Conservation (phyloP, 2,888 invertebrate genomes). For the Drosophila aldrichi region DNA sequence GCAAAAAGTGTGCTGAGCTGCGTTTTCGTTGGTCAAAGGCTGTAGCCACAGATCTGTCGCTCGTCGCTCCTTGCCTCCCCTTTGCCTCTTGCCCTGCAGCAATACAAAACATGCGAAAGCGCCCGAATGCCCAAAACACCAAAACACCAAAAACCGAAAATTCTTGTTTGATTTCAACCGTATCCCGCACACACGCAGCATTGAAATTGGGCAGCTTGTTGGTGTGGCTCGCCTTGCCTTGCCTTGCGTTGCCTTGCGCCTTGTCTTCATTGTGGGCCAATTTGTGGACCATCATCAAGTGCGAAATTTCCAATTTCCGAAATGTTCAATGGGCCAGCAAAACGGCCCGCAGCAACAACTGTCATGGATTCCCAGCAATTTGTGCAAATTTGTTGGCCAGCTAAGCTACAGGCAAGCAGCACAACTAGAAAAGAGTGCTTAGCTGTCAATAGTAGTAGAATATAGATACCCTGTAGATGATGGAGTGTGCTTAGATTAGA, state of each 20-base stretch:
- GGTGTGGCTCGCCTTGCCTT: constrained; percentile 12
- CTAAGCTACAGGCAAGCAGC: constrained; percentile 32
- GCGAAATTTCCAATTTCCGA: constrained; percentile 86
- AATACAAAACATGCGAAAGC: neutral
- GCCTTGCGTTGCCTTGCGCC: constrained; percentile 50
- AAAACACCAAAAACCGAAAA: constrained; percentile 32
- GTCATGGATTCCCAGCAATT: constrained; percentile 60
- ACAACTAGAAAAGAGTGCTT: neutral
- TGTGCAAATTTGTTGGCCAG: constrained; percentile 61
- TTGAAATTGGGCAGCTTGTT: constrained; percentile 24
- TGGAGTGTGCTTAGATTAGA: neutral
- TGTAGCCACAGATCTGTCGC: constrained; percentile 48
- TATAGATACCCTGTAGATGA: constrained; percentile 1
- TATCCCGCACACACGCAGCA: constrained; percentile 23
- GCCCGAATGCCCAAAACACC: constrained; percentile 19
- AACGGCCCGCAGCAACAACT: constrained; percentile 71
- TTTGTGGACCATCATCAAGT: constrained; percentile 78
- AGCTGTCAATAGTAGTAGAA: too few relatives aligned
- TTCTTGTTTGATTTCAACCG: constrained; percentile 37
- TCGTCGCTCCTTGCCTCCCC: neutral
- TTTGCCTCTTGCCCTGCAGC: constrained; percentile 9
- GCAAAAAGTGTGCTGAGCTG: constrained; percentile 30
- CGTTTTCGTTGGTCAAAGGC: constrained; percentile 57
- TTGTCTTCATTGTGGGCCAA: constrained; percentile 72
- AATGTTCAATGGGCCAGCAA: constrained; percentile 86